Evolutionary conservation across 23 tunicate genomes (phyloP), one percentile per base, ranked within the genome.

Genomic region (Halocynthia roretzi): DNA sequence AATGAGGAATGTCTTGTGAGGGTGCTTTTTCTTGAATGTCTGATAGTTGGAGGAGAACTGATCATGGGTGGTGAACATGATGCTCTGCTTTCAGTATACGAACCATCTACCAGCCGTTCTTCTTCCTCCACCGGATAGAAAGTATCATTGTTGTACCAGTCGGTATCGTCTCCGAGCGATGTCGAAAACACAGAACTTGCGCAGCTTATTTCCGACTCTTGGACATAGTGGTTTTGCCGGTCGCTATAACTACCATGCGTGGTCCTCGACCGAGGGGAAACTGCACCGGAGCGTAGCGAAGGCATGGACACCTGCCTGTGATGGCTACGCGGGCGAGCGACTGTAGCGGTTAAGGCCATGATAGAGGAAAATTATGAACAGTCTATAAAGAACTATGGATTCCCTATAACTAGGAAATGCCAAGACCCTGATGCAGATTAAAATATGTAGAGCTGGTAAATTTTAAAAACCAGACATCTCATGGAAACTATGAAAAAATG

Each of bases 301-400:
- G 93, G 93, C 68, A 87, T 22, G 54, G 93, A 87, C 9, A 80
- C 68, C 68, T 87, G 93, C 54, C 77, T 87, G 44, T 15, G 54
- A 71, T 81, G 93, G 10, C 55, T 23, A 64, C 17, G 66, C 49
- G 20, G 21, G 8, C 67, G 71, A 62, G 23, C 66, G 75, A 75
- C 86, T 82, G 44, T 31, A 31, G 44, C 44, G 44, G 44, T 31
- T 31, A 31, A 31, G 44, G 44, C 44, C 44, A 31, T 31, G 4
- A 31, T 31, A 31, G 44, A 31, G 44, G 44, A 31, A 31, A 31
- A 31, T 31, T 31, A 31, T 31, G 44, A 31, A 31, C 44, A 0
- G 44, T 31, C 44, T 31, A 31, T 31, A 4, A 31, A 31, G 44
- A 31, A 31, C 44, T 31, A 31, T 31, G 44, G 44, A 31, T 31